A percentile compares a stretch with the other conserved stretches of the same genome.
Conservation (phyloP, 2,113 vertebrate genomes). For the Lasiurus borealis region DNA sequence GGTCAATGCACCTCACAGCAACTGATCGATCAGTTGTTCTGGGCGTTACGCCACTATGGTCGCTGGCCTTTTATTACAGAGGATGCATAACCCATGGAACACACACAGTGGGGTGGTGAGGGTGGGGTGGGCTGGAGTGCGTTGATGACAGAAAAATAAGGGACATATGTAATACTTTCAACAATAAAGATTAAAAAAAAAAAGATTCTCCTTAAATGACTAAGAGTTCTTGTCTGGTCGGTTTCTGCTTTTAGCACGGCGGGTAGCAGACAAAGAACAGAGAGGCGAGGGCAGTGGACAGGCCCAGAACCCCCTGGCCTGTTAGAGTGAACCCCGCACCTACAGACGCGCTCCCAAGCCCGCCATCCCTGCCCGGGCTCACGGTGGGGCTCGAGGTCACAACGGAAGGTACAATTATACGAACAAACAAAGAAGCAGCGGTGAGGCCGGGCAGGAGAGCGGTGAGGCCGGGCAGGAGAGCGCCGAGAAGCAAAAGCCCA, state of each 20-base stretch:
- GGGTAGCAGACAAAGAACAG: background rate
- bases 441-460: no score
- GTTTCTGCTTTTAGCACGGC: background rate
- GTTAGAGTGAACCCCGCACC: background rate
- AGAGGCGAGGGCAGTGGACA: background rate
- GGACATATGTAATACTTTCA: no score
- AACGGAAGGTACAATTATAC: background rate
- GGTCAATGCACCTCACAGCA: no score
- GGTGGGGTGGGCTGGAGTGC: no score
- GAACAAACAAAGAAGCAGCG: background rate
- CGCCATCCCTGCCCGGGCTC: background rate
- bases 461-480: background rate
- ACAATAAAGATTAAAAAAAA: no score
- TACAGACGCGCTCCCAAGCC: background rate
- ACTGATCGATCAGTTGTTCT: no score
- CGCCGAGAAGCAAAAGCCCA: background rate
- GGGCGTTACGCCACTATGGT: no score
- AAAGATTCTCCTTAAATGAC: background rate
- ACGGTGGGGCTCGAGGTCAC: accelerated
- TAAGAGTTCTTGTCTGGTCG: background rate
- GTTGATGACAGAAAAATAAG: no score
- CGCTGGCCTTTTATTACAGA: no score
- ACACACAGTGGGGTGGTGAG: no score
- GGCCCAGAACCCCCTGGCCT: background rate
- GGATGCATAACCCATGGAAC: no score